Base-by-base conservation (phyloP, 1,140 invertebrate genomes). In the Caerostris darwini region DNA sequence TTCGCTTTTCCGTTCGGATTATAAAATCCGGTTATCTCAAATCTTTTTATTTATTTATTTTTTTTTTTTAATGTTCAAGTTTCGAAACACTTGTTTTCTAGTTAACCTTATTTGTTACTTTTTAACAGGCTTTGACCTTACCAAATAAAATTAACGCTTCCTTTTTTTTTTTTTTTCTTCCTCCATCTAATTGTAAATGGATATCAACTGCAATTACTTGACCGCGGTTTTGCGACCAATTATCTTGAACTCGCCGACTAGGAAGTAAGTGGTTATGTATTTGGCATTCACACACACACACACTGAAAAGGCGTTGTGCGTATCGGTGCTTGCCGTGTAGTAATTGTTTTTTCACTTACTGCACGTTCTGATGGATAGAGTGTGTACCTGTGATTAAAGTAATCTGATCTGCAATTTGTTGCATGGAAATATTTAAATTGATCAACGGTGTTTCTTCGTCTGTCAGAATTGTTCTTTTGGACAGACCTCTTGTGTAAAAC, bases 111-210 rank as follows among this genome's bases (percentile, higher is more conserved):
- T 17, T 59, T 85, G 17, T 58, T 59, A 17, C 17, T 58, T n/a
- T 58, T 56, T 59, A 14, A 67, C n/a, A 12, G 12, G 3, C 12
- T 85, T 85, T 85, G 10, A 17, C 83, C 58, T 85, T 53, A 82
- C 57, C 17, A 85, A 85, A 85, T 85, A 85, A 85, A 85, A 85
- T 85, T 85, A 85, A 85, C 19, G 17, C 83, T 53, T 53, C 69
- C 8, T 34, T 10, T 34, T 34, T 34, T 34, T 5, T 34, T 10
- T 34, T 34, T 34, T 34, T 5, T 12, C 53, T 50, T 58, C 82
- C 57, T 85, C 82, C 57, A 34, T 34, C 34, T 85, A 19, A 17
- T 19, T n/a, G 8, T 34, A 59, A 85, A 57, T 85, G 83, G 57
- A 85, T 85, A 85, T 85, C 57, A 58, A 58, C 57, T 34, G 56